Percentiles rank a stretch among this genome's conserved stretches.
phyloP scores from a whole-genome alignment of 2,113 vertebrate species.

The Tiliqua scincoides region DNA sequence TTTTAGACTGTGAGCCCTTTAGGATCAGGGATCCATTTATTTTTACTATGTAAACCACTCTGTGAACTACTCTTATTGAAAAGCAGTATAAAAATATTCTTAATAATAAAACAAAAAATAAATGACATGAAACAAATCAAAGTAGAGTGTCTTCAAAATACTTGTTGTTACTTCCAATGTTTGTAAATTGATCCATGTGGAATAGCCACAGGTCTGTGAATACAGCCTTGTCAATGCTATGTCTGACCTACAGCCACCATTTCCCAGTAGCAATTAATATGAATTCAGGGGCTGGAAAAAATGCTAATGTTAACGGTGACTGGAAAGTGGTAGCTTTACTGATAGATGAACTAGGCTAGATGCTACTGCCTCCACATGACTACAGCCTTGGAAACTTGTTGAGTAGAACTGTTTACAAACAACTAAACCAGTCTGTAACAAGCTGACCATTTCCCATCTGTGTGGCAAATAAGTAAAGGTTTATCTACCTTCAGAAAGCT shows the following conservation, averaged over 20 bases:
- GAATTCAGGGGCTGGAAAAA: neutral
- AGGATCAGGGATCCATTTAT: too few relatives aligned
- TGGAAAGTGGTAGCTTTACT: neutral
- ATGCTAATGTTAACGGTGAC: neutral
- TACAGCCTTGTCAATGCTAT: neutral
- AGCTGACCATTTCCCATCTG: neutral
- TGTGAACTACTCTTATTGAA: too few relatives aligned
- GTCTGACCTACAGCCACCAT: neutral
- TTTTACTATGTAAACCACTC: too few relatives aligned
- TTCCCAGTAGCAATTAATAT: neutral
- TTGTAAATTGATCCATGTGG: neutral
- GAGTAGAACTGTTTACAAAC: neutral
- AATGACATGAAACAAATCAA: neutral
- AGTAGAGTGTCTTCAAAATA: neutral
- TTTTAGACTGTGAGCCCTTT: too few relatives aligned
- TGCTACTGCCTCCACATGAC: neutral
- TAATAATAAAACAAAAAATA: neutral
- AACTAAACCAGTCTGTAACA: neutral
- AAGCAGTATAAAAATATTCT: too few relatives aligned
- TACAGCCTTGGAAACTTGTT: neutral
- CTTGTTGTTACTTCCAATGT: neutral
- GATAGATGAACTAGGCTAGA: neutral
- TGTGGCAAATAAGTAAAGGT: neutral
- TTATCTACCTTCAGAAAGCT: slow-evolving; percentile 87
- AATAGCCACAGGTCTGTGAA: neutral